phyloP scores from a whole-genome alignment of 2,888 invertebrate species.

The Tinea pellionella region DNA sequence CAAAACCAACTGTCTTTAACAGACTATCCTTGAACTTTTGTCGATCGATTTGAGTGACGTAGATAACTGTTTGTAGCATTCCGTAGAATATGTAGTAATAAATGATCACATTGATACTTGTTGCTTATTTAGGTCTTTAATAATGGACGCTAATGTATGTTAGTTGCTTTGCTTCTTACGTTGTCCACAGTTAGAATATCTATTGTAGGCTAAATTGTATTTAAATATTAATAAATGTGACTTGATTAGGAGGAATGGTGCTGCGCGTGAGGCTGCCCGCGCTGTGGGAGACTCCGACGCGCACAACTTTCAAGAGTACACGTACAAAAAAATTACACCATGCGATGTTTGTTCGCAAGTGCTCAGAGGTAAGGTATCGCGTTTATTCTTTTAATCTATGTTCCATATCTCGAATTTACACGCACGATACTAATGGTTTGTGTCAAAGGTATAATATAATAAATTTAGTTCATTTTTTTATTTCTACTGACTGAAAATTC shows the following conservation, averaged over 20 bases:
- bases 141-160: neutral
- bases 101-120: constrained; percentile 26
- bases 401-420: neutral
- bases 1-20: constrained; percentile 6
- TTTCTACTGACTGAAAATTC: neutral
- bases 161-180: neutral
- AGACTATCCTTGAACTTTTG: constrained; percentile 40
- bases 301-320: constrained; percentile 93
- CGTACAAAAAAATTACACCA: constrained; percentile 94
- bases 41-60: constrained; percentile 51
- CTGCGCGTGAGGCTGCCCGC: constrained; percentile 71
- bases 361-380: constrained; percentile 76
- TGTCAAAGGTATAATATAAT: neutral
- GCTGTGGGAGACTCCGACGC: constrained; percentile 74
- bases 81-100: constrained; percentile 31
- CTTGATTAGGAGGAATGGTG: constrained; percentile 77
- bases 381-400: neutral
- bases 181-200: neutral
- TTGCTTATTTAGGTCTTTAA: neutral
- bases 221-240: neutral
- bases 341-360: constrained; percentile 95
- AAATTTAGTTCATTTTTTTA: neutral
- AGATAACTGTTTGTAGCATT: constrained; percentile 25
- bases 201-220: neutral
- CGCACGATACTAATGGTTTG: neutral